These are phyloP conservation scores for Chitala chitala DNA, from an alignment of 2,113 vertebrate genomes.

Conservation along the genomic window DNA sequence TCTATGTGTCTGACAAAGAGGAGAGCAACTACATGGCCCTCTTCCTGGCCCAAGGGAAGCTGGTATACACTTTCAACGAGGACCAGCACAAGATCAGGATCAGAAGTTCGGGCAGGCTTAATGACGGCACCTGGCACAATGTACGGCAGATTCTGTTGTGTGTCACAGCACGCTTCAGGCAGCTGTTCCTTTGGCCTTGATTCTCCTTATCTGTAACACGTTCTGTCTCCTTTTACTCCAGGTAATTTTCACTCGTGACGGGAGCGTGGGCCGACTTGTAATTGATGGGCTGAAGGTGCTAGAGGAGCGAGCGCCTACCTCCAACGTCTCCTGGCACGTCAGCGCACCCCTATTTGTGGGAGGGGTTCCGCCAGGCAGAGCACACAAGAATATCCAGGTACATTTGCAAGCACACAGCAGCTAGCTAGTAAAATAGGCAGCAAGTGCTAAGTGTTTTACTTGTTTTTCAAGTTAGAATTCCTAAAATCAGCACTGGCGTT, in stretches of 20 bases:
- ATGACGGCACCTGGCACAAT: slow-evolving; percentile 83
- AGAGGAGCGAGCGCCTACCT: slow-evolving; percentile 61
- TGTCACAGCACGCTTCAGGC: background rate
- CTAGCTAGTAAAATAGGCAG: background rate
- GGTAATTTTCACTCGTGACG: slow-evolving; percentile 77
- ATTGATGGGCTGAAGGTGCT: slow-evolving; percentile 76
- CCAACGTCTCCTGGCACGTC: slow-evolving; percentile 62
- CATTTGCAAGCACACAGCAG: slow-evolving; percentile 2
- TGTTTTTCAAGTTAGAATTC: no score
- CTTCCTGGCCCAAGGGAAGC: slow-evolving; percentile 76
- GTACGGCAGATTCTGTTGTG: slow-evolving; percentile 57
- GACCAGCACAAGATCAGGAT: slow-evolving; percentile 77
- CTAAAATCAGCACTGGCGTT: no score
- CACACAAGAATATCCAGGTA: slow-evolving; percentile 84
- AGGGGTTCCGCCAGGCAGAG: slow-evolving; percentile 77
- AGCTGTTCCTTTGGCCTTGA: background rate
- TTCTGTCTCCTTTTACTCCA: slow-evolving; percentile 46
- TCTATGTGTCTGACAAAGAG: slow-evolving; percentile 75
- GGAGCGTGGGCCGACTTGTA: slow-evolving; percentile 70
- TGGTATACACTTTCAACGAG: slow-evolving; percentile 79
- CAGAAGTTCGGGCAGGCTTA: slow-evolving; percentile 77
- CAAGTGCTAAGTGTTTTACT: no score
- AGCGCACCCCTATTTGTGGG: slow-evolving; percentile 76
- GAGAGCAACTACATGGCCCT: slow-evolving; percentile 83
- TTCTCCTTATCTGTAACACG: background rate